Percentiles rank a stretch among this genome's conserved stretches.
phyloP scores from a whole-genome alignment of 2,888 invertebrate species.

The Peribatodes rhomboidaria region DNA sequence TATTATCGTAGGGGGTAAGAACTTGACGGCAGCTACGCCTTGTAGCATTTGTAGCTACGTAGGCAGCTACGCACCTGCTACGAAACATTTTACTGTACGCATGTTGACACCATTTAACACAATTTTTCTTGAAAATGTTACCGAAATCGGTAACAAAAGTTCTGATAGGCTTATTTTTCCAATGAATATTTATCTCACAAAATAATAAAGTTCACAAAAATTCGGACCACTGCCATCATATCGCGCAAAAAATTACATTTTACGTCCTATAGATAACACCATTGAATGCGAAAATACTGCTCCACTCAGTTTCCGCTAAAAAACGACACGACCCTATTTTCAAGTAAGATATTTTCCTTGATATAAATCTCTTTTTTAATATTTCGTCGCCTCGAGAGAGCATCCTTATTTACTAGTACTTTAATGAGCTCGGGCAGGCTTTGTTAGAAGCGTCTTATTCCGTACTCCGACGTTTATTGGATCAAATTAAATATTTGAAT shows the following conservation, averaged over 20 bases:
- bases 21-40: too few relatives aligned
- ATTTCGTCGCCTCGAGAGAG: constrained; percentile 62
- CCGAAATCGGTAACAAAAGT: too few relatives aligned
- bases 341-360: constrained; percentile 32
- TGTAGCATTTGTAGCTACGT: too few relatives aligned
- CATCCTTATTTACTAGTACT: constrained; percentile 64
- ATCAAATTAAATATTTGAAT: constrained; percentile 44
- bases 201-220: constrained; percentile 4
- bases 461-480: constrained; percentile 44
- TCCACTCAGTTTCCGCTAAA: constrained; percentile 14
- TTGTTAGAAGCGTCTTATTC: constrained; percentile 41
- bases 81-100: too few relatives aligned
- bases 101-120: too few relatives aligned
- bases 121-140: too few relatives aligned
- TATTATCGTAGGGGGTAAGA: too few relatives aligned
- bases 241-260: constrained; percentile 19
- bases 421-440: constrained; percentile 64
- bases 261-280: constrained; percentile 16
- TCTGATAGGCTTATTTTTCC: not conserved
- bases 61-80: too few relatives aligned
- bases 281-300: constrained; percentile 24
- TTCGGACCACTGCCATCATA: not conserved
- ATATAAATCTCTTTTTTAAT: constrained; percentile 64
- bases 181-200: not conserved
- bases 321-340: constrained; percentile 34